phyloP scores from a whole-genome alignment of 2,113 vertebrate genomes.

The Brienomyrus longianalis region DNA sequence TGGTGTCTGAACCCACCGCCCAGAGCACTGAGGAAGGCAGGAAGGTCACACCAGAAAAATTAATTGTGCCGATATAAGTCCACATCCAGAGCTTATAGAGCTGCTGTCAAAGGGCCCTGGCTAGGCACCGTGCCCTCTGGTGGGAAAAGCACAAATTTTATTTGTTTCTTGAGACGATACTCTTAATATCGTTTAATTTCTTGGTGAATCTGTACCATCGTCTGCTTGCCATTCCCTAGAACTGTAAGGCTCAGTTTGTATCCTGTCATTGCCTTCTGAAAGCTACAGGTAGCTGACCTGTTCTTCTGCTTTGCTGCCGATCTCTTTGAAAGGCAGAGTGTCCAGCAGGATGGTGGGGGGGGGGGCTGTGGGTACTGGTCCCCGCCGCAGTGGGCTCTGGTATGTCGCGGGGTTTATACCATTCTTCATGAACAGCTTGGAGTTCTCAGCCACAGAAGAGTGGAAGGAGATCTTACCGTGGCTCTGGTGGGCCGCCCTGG shows the following conservation, averaged over 20 bases:
- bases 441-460: constrained; percentile 77
- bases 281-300: constrained; percentile 76
- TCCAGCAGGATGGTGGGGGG: constrained; percentile 69
- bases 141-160: background rate
- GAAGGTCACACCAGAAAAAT: background rate
- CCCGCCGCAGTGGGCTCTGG: constrained; percentile 71
- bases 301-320: constrained; percentile 71
- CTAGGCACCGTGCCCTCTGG: background rate
- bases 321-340: constrained; percentile 74
- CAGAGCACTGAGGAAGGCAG: background rate
- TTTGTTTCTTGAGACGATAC: background rate
- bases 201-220: background rate
- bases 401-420: constrained; percentile 72
- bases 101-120: background rate
- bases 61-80: background rate
- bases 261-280: background rate
- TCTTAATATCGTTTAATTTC: background rate
- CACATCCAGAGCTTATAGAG: background rate
- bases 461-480: constrained; percentile 69
- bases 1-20: background rate
- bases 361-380: constrained; percentile 59
- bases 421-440: constrained; percentile 79
- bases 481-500: constrained; percentile 53
- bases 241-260: background rate
- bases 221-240: background rate